These are phyloP conservation scores for Triplophysa tibetana DNA, from an alignment of 2,113 vertebrate genomes.

Conservation along the genomic window DNA sequence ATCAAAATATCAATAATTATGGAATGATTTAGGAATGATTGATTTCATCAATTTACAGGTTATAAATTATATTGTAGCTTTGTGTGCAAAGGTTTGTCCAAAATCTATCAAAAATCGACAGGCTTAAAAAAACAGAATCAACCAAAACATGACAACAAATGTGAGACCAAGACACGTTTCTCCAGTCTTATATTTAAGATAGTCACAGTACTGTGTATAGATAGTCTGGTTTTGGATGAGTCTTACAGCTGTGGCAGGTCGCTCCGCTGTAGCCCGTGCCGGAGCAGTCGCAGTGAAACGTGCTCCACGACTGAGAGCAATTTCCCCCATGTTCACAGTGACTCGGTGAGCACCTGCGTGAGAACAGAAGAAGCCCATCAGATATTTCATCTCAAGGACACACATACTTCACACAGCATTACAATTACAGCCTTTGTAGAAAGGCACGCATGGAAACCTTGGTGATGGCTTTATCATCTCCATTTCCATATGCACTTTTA, in stretches of 20 bases:
- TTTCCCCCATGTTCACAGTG: constrained; percentile 90
- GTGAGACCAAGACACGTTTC: no score
- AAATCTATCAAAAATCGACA: no score
- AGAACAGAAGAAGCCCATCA: constrained; percentile 29
- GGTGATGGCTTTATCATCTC: background rate
- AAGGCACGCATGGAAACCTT: background rate
- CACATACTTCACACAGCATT: background rate
- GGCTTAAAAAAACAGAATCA: no score
- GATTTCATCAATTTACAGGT: no score
- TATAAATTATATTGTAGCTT: no score
- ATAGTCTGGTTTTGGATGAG: background rate
- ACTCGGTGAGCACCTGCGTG: constrained; percentile 85
- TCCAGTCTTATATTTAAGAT: background rate
- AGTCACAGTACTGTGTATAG: background rate
- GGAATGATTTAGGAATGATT: no score
- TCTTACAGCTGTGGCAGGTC: constrained; percentile 91
- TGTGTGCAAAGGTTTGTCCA: no score
- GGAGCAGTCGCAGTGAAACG: constrained; percentile 89
- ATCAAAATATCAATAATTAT: no score
- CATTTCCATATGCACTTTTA: background rate
- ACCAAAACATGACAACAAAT: no score
- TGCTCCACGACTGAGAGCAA: constrained; percentile 91
- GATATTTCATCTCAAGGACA: constrained; percentile 22
- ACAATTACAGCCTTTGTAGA: constrained; percentile 9
- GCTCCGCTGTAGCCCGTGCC: constrained; percentile 87